Conservation (phyloP, 2,797 vertebrate species). For the Tinamus major region DNA sequence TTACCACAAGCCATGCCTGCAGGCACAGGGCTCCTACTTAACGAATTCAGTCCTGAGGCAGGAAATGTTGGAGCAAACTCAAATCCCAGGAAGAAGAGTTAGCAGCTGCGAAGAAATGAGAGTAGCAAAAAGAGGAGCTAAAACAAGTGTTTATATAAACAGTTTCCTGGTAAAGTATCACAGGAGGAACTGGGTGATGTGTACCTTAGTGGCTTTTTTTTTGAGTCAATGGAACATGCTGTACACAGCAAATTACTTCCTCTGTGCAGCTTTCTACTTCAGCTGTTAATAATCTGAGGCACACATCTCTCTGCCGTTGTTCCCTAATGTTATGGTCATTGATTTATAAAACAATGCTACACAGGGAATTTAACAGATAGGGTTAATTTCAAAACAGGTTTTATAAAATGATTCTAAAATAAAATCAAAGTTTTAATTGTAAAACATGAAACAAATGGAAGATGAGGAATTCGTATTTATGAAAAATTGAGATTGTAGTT, state of each 20-base stretch:
- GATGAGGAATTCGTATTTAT: background rate
- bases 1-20: background rate
- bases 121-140: background rate
- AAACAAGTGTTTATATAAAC: background rate
- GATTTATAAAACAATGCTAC: constrained; percentile 18
- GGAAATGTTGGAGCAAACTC: background rate
- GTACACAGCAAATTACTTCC: background rate
- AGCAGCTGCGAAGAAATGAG: background rate
- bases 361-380: background rate
- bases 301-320: background rate
- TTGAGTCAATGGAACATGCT: background rate
- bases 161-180: background rate
- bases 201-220: background rate
- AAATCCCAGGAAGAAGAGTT: background rate
- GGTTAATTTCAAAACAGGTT: background rate
- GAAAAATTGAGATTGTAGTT: background rate
- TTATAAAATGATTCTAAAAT: constrained; percentile 39
- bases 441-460: constrained; percentile 6
- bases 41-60: background rate
- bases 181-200: background rate
- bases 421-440: constrained; percentile 25
- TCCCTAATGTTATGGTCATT: constrained; percentile 11
- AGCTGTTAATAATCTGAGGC: background rate
- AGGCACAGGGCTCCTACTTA: background rate
- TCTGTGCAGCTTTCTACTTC: background rate